These are phyloP conservation scores for Eira barbara DNA, from an alignment of 2,113 vertebrate genomes.

Conservation along the genomic window DNA sequence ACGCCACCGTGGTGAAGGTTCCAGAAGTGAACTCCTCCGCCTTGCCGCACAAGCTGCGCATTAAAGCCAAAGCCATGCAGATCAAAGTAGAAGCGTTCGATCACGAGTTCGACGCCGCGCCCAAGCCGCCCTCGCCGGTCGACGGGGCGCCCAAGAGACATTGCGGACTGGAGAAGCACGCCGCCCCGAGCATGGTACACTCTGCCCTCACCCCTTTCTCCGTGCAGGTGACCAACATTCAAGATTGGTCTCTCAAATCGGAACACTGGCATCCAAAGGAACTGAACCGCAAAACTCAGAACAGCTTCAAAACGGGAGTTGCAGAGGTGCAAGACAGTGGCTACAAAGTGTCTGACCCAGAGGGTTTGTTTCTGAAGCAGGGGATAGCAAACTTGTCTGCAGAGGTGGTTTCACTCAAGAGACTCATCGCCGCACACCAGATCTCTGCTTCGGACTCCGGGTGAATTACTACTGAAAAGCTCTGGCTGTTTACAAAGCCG, in stretches of 20 bases:
- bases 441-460: constrained; percentile 89
- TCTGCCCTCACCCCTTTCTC: constrained; percentile 89
- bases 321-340: constrained; percentile 83
- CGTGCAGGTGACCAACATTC: constrained; percentile 91
- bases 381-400: constrained; percentile 87
- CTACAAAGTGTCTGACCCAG: constrained; percentile 84
- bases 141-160: constrained; percentile 85
- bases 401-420: constrained; percentile 89
- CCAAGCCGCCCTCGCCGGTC: constrained; percentile 84
- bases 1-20: constrained; percentile 90
- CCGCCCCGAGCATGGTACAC: constrained; percentile 79
- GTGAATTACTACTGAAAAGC: constrained; percentile 84
- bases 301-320: constrained; percentile 78
- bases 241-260: constrained; percentile 91
- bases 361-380: constrained; percentile 88
- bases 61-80: constrained; percentile 94
- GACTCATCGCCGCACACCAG: constrained; percentile 87
- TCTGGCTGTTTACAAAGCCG: constrained; percentile 79
- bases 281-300: constrained; percentile 83
- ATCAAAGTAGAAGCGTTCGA: constrained; percentile 94
- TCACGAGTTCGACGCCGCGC: constrained; percentile 88
- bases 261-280: constrained; percentile 90
- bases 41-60: constrained; percentile 95
- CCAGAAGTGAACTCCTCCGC: constrained; percentile 91
- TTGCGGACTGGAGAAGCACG: constrained; percentile 81